Evolutionary conservation across 2,888 invertebrate species (phyloP), one percentile per base, ranked within the genome.

Genomic region (Himalopsyche kuldschensis): DNA sequence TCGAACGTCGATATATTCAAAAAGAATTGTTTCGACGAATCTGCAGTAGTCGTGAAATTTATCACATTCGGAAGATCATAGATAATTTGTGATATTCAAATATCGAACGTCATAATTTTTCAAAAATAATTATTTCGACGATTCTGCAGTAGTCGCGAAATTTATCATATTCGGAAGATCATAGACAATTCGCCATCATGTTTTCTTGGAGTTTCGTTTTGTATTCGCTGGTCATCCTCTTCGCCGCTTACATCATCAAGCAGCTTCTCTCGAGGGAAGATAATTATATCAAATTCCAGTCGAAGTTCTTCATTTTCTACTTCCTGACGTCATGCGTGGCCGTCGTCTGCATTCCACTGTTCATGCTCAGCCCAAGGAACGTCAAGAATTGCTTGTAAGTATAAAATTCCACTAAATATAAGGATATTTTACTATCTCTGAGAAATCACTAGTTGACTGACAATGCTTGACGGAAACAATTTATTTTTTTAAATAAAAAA

Each of bases 381-480:
- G 92, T 92, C 24, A 91, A 91, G 86, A 93, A 93, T 88, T 90
- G 91, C 41, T 87, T 91, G 93, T 93, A 89, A 92, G 93, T 92
- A 90, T 78, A 32, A 46, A 47, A 55, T 77, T 41, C 63, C n/a
- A 41, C 41, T 20, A 30, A n/a, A n/a, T n/a, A n/a, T n/a, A n/a
- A n/a, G n/a, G n/a, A n/a, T n/a, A n/a, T n/a, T n/a, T n/a, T n/a
- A n/a, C n/a, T n/a, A n/a, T n/a, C n/a, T n/a, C n/a, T n/a, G n/a
- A n/a, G n/a, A n/a, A n/a, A n/a, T n/a, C n/a, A n/a, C n/a, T n/a
- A n/a, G n/a, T n/a, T n/a, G n/a, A n/a, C n/a, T n/a, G n/a, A n/a
- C n/a, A n/a, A n/a, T n/a, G n/a, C n/a, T n/a, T n/a, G n/a, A n/a
- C n/a, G n/a, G n/a, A n/a, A n/a, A n/a, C n/a, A n/a, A n/a, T n/a